Evolutionary conservation across 2,888 invertebrate species (phyloP), one percentile per base, ranked within the genome.

Genomic region (Toxonevra muliebris): DNA sequence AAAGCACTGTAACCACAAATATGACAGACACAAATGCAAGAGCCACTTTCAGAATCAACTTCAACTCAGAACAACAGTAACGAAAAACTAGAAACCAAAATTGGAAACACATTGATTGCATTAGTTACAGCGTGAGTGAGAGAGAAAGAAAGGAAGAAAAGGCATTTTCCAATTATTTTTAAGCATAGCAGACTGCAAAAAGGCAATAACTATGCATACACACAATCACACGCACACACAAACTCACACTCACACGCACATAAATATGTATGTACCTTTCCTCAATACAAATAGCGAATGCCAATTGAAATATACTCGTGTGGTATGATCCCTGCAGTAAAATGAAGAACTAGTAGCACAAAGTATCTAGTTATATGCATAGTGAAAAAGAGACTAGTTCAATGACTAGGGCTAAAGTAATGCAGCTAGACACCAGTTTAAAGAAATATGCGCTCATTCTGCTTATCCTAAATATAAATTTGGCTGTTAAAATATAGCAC

Each of bases 141-240:
- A 12, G 15, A 15, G 48, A 3, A 5, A 48, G 13, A 15, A 48
- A 45, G 11, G 20, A 55, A 55, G 15, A 11, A 42, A 59, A 53
- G 19, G 61, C 61, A 61, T 61, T 66, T 66, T 66, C 55, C 66
- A 66, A 61, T 66, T 66, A 61, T 61, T 61, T 66, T 42, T 40
- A 43, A 40, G 45, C 48, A 12, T 20, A 13, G 15, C 41, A 45
- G 12, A 61, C 15, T 9, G 57, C 2, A 30, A 30, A 41, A 11
- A 15, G 11, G 57, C 41, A n/a, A 30, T 11, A 15, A n/a, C 42
- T 19, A 15, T 19, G 30, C 50, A 12, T 12, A 30, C 61, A 53
- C 61, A 52, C 15, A 17, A 9, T 7, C 43, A 48, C 48, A n/a
- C 20, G 15, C 0, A 11, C 52, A 12, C 11, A 9, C 13, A 30